Conservation (phyloP, 2,888 invertebrate species). For the Macrosoma leucophasiata region DNA sequence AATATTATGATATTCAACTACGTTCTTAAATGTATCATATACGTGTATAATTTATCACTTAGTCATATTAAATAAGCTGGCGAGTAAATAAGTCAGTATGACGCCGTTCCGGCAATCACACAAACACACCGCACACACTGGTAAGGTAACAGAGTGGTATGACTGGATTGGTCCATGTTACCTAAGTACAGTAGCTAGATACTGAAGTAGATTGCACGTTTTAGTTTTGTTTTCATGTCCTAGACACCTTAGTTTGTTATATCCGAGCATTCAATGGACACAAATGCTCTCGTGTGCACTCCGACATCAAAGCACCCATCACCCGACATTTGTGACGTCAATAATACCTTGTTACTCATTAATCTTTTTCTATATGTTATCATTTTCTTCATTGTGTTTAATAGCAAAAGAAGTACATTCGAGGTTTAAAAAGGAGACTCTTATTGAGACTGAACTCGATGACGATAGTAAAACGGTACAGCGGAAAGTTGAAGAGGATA, state of each 20-base stretch:
- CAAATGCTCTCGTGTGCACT: constrained; percentile 53
- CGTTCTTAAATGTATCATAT: too few relatives aligned
- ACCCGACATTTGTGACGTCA: constrained; percentile 51
- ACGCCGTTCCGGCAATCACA: constrained; percentile 25
- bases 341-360: constrained; percentile 31
- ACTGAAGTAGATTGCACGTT: constrained; percentile 53
- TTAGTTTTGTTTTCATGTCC: constrained; percentile 49
- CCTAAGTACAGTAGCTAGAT: constrained; percentile 40
- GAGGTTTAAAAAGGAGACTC: constrained; percentile 62
- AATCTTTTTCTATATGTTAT: constrained; percentile 29
- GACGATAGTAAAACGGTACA: constrained; percentile 44
- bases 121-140: constrained; percentile 29
- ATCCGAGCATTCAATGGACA: constrained; percentile 59
- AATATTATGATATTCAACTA: too few relatives aligned
- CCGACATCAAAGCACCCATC: constrained; percentile 28
- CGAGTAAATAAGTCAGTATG: too few relatives aligned
- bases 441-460: constrained; percentile 67
- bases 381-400: constrained; percentile 43
- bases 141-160: constrained; percentile 36
- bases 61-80: too few relatives aligned
- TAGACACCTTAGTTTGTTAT: constrained; percentile 35
- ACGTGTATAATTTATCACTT: too few relatives aligned
- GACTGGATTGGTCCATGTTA: constrained; percentile 15
- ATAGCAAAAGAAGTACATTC: constrained; percentile 72
- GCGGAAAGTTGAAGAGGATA: constrained; percentile 39